phyloP scores from a whole-genome alignment of 2,113 vertebrate species.

The Tachycineta bicolor region DNA sequence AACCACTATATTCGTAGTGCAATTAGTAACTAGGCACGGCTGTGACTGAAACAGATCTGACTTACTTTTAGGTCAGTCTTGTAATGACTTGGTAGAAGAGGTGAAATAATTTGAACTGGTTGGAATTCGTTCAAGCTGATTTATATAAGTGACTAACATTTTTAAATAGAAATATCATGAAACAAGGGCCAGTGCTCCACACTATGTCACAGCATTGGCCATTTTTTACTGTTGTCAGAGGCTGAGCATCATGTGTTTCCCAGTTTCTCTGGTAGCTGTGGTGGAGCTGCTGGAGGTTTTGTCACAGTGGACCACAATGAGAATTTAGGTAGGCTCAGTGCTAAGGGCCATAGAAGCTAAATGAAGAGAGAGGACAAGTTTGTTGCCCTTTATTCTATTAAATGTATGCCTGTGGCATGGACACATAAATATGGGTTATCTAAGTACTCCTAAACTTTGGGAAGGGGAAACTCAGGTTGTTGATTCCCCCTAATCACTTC shows the following conservation, averaged over 20 bases:
- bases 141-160: background rate
- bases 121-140: background rate
- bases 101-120: background rate
- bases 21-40: background rate
- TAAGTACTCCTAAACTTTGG: background rate
- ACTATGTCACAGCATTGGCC: background rate
- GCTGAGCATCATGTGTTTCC: background rate
- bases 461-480: background rate
- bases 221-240: background rate
- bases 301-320: background rate
- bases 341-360: background rate
- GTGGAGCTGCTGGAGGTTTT: background rate
- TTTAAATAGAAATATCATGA: background rate
- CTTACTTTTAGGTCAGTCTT: background rate
- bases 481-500: background rate
- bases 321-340: background rate
- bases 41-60: background rate
- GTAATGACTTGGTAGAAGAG: background rate
- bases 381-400: background rate
- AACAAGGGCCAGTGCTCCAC: background rate
- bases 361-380: background rate
- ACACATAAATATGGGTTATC: background rate
- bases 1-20: background rate
- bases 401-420: background rate
- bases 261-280: background rate